Conservation (phyloP, 2,888 invertebrate species). For the Anaspis maculata region DNA sequence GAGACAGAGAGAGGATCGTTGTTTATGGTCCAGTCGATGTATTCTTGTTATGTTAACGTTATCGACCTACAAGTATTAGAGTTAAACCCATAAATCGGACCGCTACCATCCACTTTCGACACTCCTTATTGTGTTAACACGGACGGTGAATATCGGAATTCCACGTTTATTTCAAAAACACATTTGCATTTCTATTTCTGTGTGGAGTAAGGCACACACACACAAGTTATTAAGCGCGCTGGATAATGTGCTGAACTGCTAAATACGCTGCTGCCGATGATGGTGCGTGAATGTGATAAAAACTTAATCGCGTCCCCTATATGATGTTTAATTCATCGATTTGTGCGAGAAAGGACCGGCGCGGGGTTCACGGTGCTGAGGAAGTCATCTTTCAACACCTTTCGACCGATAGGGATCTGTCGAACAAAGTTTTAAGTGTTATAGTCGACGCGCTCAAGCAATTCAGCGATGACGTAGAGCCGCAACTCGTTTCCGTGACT, state of each 20-base stretch:
- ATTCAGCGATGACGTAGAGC: too few relatives aligned
- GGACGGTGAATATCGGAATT: constrained; percentile 20
- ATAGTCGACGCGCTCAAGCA: too few relatives aligned
- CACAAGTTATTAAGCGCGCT: too few relatives aligned
- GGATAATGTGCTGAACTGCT: too few relatives aligned
- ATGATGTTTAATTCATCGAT: too few relatives aligned
- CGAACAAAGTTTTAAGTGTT: too few relatives aligned
- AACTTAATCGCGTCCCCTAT: too few relatives aligned
- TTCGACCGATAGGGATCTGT: constrained; percentile 3
- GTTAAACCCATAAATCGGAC: constrained; percentile 35
- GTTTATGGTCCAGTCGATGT: constrained; percentile 22
- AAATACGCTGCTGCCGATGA: too few relatives aligned
- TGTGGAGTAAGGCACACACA: too few relatives aligned
- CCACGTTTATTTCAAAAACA: constrained; percentile 19
- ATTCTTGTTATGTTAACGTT: constrained; percentile 32
- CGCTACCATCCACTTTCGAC: constrained; percentile 35
- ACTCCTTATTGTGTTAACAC: constrained; percentile 32
- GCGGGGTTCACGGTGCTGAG: constrained; percentile 9
- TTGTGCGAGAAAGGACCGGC: too few relatives aligned
- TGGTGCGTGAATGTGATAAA: too few relatives aligned
- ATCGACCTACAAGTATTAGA: constrained; percentile 36
- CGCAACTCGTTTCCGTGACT: too few relatives aligned
- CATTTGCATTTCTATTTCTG: constrained; percentile 13
- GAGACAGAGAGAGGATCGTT: constrained; percentile 4
- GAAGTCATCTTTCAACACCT: constrained; percentile 6